Conservation (phyloP, 2,113 vertebrate species). For the Trogon melanurus region DNA sequence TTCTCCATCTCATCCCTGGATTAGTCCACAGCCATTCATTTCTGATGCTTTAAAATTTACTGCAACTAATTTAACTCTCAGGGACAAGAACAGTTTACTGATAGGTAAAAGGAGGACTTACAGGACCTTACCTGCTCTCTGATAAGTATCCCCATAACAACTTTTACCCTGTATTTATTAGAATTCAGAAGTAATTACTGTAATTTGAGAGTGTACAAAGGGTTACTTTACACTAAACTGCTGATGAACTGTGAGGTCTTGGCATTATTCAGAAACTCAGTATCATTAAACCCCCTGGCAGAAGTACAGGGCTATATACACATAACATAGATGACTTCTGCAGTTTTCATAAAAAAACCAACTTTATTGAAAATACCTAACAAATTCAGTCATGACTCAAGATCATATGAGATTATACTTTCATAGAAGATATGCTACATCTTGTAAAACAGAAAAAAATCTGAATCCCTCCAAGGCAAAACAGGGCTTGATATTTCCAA, state of each 20-base stretch:
- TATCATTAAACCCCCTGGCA: not conserved
- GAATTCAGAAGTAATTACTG: not conserved
- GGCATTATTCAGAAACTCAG: not conserved
- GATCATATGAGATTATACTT: not conserved
- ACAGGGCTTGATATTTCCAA: not conserved
- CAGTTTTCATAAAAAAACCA: not conserved
- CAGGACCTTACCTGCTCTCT: not conserved
- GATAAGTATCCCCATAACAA: not conserved
- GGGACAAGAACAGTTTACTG: not conserved
- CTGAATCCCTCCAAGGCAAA: not conserved
- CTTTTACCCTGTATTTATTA: not conserved
- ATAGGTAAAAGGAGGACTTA: not conserved
- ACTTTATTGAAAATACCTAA: not conserved
- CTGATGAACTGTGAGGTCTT: not conserved
- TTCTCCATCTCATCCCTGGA: not conserved
- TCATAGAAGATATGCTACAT: not conserved
- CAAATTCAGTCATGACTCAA: not conserved
- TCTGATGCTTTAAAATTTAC: not conserved
- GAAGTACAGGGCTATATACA: not conserved
- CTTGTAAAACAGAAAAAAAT: not conserved
- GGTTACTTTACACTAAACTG: not conserved
- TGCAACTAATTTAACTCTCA: not conserved
- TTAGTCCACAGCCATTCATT: not conserved
- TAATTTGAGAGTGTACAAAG: not conserved
- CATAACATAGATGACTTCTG: not conserved